Conservation (phyloP, 2,888 invertebrate genomes). For the Hypomecis punctinalis region DNA sequence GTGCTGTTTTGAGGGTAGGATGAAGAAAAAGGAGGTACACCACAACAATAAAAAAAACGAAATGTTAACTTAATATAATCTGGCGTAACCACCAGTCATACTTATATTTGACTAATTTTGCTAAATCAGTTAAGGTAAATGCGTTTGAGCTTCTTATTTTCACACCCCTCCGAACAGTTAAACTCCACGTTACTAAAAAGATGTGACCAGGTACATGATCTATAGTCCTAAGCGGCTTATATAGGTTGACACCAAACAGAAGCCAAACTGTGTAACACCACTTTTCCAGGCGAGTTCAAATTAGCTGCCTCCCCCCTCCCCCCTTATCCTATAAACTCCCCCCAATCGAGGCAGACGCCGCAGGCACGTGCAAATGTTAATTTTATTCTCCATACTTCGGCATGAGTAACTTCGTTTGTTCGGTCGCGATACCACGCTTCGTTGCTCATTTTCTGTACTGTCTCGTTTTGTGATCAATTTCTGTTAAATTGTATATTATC, state of each 20-base stretch:
- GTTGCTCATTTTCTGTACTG: slow-evolving; percentile 22
- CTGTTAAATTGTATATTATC: slow-evolving; percentile 1
- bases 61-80: no score
- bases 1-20: no score
- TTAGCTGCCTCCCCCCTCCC: slow-evolving; percentile 15
- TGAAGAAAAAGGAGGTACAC: no score
- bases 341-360: slow-evolving; percentile 12
- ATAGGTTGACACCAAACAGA: slow-evolving; percentile 11
- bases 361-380: slow-evolving; percentile 33
- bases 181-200: background rate
- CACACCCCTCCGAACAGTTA: no score
- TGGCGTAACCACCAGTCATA: no score
- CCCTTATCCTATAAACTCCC: slow-evolving; percentile 13
- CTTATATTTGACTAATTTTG: no score
- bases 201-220: no score
- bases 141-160: no score
- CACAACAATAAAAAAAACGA: no score
- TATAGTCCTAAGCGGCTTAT: slow-evolving; percentile 12
- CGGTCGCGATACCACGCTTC: slow-evolving; percentile 29
- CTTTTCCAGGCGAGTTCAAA: slow-evolving; percentile 26
- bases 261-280: slow-evolving; percentile 22
- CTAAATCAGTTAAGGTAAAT: no score
- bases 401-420: slow-evolving; percentile 34
- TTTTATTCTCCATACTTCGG: slow-evolving; percentile 36
- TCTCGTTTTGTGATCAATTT: slow-evolving; percentile 31